Base-by-base conservation (phyloP, 2,113 vertebrate species). In the Neodontobutis hainanensis region DNA sequence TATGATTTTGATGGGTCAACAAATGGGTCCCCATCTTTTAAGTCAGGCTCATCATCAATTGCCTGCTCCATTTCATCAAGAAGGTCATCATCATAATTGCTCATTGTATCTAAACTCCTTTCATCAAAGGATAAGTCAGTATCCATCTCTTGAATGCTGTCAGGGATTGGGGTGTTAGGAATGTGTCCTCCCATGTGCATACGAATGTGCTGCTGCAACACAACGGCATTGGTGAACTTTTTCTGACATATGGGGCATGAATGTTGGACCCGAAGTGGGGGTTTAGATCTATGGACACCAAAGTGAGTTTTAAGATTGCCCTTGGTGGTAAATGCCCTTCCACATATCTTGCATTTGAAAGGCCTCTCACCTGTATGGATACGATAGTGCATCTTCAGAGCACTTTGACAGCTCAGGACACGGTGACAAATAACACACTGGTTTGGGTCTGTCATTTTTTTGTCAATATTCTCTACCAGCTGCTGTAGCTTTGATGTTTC, bases 121-220 rank as follows among this genome's bases (percentile, higher is more conserved):
- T 97, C 97, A 4, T 97, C 97, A 0, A 93, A 96, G 27, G 94
- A 93, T 36, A 95, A 93, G 61, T 96, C 95, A 0, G 94, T 92
- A 63, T 99, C 97, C 94, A 96, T 94, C 4, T 98, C 97, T 76
- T 94, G 96, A 81, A 97, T 93, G 85, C 93, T 95, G 66, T 98
- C 97, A 0, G 97, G 94, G 72, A 97, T 88, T 0, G 96, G 96
- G 0, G 96, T 98, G 91, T 99, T 98, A 34, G 97, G 94, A 85
- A 99, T 99, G 83, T 99, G 97, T 0, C 97, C 97, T 0, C 97
- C 97, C 97, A 98, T 99, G 83, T 99, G 97, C 97, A 99, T 99
- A 61, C 97, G 97, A 78, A 99, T 98, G 81, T 99, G 97, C 89
- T 99, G 97, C 85, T 99, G 97, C 61, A 99, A 92, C 61, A 99